phyloP scores from a whole-genome alignment of 2,113 vertebrate genomes.

The Thamnaconus septentrionalis region DNA sequence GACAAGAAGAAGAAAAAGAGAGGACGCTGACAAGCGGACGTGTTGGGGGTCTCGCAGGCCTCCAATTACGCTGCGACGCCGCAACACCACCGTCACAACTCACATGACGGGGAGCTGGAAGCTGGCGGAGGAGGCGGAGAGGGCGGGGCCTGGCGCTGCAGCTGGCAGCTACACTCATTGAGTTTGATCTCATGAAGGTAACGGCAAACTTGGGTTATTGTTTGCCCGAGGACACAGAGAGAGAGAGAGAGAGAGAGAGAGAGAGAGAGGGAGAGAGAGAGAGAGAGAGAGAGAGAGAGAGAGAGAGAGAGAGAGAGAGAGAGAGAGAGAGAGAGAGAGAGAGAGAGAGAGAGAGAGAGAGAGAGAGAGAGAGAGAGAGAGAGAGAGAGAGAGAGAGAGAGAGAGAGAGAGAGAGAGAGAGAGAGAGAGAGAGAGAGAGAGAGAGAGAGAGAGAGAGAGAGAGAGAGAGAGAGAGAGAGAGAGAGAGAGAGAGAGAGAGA shows the following conservation, averaged over 20 bases:
- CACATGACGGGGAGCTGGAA: constrained; percentile 29
- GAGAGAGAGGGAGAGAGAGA: too few relatives aligned
- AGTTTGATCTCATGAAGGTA: constrained; percentile 63
- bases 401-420: constrained; percentile 11
- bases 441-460: too few relatives aligned
- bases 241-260: too few relatives aligned
- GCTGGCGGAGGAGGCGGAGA: not conserved
- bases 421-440: too few relatives aligned
- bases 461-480: too few relatives aligned
- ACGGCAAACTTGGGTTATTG: constrained; percentile 57
- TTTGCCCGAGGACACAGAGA: constrained; percentile 53
- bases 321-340: constrained; percentile 6
- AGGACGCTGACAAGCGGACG: constrained; percentile 50
- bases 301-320: not conserved
- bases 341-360: too few relatives aligned
- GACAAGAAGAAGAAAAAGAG: too few relatives aligned
- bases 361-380: too few relatives aligned
- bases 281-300: too few relatives aligned
- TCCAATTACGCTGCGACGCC: constrained; percentile 64
- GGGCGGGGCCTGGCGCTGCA: not conserved
- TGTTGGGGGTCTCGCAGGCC: constrained; percentile 50
- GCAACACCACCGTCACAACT: constrained; percentile 52
- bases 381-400: not conserved
- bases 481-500: too few relatives aligned
- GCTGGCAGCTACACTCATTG: constrained; percentile 41